Evolutionary conservation across 2,888 invertebrate species (phyloP).

Genomic region (Coelopa pilipes): DNA sequence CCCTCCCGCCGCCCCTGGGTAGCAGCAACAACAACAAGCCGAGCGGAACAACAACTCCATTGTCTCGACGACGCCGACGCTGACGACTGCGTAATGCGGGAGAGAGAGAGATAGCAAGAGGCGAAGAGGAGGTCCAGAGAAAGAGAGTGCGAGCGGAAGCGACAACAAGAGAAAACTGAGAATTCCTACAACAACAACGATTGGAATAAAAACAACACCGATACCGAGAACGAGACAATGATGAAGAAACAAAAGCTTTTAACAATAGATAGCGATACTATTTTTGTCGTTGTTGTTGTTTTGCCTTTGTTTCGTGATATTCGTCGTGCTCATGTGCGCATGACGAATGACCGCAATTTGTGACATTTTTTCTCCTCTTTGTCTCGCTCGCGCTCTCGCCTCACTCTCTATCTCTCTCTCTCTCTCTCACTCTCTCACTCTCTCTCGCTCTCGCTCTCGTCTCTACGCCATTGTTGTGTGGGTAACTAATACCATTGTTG

Average conservation of each 20-base stretch:
- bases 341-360: conserved; percentile 66
- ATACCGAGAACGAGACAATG: conserved; percentile 25
- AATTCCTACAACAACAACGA: conserved; percentile 40
- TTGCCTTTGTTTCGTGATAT: conserved; percentile 47
- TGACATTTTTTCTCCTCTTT: conserved; percentile 55
- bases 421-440: no score
- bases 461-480: no score
- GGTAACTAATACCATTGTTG: conserved; percentile 12
- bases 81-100: no score
- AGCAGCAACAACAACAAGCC: background rate
- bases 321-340: conserved; percentile 62
- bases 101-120: no score
- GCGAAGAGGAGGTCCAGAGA: no score
- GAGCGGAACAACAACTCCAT: conserved; percentile 17
- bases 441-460: no score
- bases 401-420: no score
- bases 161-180: conserved; percentile 5
- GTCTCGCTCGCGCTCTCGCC: background rate
- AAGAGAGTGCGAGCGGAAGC: background rate
- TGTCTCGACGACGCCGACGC: no score
- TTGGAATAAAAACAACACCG: conserved; percentile 31
- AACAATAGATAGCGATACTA: conserved; percentile 30
- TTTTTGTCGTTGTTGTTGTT: conserved; percentile 36
- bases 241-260: conserved; percentile 35
- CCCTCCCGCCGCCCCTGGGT: conserved; percentile 19